phyloP scores from a whole-genome alignment of 2,888 invertebrate species.

The Clepsis dumicolana region DNA sequence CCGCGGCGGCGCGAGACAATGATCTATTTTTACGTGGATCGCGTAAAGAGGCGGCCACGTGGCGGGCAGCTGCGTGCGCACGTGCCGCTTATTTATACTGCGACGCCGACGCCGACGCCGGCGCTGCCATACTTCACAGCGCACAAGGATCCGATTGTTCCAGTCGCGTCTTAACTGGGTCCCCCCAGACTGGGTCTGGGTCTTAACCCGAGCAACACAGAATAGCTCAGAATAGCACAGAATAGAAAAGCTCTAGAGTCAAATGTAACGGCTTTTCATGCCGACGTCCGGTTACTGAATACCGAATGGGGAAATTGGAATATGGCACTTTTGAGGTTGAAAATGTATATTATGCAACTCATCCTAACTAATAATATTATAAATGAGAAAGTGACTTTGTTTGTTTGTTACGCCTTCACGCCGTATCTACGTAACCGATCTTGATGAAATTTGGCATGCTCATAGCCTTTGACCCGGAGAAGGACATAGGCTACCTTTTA shows the following conservation, averaged over 20 bases:
- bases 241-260: not conserved
- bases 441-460: too few species aligned
- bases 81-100: conserved; percentile 82
- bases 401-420: too few species aligned
- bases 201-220: not conserved
- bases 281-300: not conserved
- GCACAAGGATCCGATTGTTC: conserved; percentile 23
- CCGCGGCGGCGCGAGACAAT: conserved; percentile 71
- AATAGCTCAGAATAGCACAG: too few species aligned
- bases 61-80: conserved; percentile 83
- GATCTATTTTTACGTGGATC: conserved; percentile 80
- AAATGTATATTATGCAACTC: too few species aligned
- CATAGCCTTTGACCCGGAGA: too few species aligned
- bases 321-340: not conserved
- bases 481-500: too few species aligned
- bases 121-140: conserved; percentile 43
- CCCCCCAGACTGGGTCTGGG: too few species aligned
- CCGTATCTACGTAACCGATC: too few species aligned
- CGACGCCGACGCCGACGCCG: conserved; percentile 54
- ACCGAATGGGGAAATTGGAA: not conserved
- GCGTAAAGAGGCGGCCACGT: conserved; percentile 82
- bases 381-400: too few species aligned
- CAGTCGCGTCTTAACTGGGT: not conserved
- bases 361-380: too few species aligned
- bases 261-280: not conserved